Base-by-base conservation (phyloP, 2,797 vertebrate species). In the Lagothrix lagotricha region DNA sequence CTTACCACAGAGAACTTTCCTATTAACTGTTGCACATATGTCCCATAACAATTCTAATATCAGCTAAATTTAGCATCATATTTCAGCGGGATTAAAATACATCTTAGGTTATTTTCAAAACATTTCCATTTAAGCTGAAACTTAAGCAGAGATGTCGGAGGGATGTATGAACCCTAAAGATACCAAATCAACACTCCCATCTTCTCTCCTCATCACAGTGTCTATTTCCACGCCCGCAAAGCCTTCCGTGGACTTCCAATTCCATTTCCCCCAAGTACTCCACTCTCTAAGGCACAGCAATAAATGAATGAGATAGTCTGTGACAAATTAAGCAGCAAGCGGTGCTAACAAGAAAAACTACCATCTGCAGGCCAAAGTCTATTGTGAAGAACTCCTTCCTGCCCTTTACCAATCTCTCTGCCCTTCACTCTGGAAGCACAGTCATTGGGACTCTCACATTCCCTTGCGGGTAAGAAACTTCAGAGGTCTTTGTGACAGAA, bases 101-200 rank as follows among this genome's bases (percentile, higher is more conserved):
- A 85, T 19, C 67, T 93, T 28, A 73, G 46, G 36, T 79, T 96
- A 90, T 57, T 94, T 94, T 91, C 57, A 93, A 80, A 61, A 76
- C 30, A 83, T 76, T 88, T 92, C 44, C n/a, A 72, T 26, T 44
- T 80, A 96, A 70, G 50, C 39, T 81, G 39, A 64, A 88, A 85
- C 39, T 54, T 67, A 39, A 93, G 36, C 44, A 96, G 64, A 44
- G 41, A 70, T 3, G 54, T 36, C 89, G 93, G 24, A 64, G 36
- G 4, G 22, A 3, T 58, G 15, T 19, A 17, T 5, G n/a, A 88
- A 89, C 64, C 48, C 92, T 61, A 64, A 41, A 90, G 57, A 72
- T 0, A 30, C 26, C 84, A 77, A 50, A 76, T 24, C 22, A 70
- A 36, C 30, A 80, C 57, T 81, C 39, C 13, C 2, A 12, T 19